Conservation (phyloP, 2,113 vertebrate species). For the Amazona vittata region DNA sequence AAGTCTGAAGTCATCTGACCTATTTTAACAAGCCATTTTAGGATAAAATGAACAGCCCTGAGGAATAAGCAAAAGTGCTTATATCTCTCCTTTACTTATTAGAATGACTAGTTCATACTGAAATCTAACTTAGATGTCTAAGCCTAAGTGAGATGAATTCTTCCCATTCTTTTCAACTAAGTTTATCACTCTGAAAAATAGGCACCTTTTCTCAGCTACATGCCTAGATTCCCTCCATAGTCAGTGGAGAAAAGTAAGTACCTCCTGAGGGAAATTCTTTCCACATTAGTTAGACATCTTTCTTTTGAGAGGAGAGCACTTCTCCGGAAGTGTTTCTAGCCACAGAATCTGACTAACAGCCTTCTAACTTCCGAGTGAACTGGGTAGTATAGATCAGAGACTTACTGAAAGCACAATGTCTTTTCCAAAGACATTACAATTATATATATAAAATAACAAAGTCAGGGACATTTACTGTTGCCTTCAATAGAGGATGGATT, state of each 20-base stretch:
- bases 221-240: not conserved
- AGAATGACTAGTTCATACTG: not conserved
- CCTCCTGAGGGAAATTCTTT: not conserved
- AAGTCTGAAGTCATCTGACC: slow-evolving; percentile 6
- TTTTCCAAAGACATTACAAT: not conserved
- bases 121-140: not conserved
- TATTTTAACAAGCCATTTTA: not conserved
- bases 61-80: slow-evolving; percentile 19
- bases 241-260: not conserved
- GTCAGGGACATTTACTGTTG: not conserved
- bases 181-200: slow-evolving; percentile 13
- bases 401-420: not conserved
- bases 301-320: not conserved
- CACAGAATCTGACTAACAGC: not conserved
- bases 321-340: not conserved
- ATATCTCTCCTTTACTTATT: not conserved
- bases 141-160: slow-evolving; percentile 2
- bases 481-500: not conserved
- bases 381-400: not conserved
- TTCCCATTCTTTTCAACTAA: not conserved
- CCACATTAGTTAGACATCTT: not conserved
- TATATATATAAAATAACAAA: not conserved
- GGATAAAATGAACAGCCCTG: not conserved
- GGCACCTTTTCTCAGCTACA: not conserved
- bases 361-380: not conserved